Evolutionary conservation across 2,113 vertebrate species (phyloP).

Genomic region (Vidua chalybeata): DNA sequence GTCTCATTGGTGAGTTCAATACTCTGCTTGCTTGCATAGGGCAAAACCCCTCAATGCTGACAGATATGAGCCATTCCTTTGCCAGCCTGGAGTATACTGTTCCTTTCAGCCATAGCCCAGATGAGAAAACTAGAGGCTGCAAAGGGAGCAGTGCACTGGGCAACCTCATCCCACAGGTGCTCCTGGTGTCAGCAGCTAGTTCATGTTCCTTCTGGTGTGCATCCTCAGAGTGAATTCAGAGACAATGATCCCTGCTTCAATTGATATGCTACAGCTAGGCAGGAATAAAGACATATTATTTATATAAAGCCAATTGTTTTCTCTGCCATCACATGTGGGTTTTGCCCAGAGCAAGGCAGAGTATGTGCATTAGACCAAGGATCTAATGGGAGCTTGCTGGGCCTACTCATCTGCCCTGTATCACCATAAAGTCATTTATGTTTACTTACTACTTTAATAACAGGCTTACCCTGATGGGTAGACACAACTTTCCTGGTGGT

Average conservation of each 20-base stretch:
- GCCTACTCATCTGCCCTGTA: neutral
- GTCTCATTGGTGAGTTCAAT: no score
- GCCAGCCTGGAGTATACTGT: accelerated
- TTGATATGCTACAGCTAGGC: neutral
- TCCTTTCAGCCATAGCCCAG: neutral
- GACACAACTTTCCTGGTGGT: neutral
- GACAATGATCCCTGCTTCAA: neutral
- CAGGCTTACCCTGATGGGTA: accelerated
- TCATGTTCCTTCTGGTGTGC: accelerated
- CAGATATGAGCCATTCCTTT: neutral
- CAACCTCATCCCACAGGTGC: accelerated
- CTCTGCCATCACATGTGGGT: neutral
- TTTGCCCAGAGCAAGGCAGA: neutral
- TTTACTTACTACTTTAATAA: neutral
- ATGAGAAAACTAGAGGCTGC: neutral
- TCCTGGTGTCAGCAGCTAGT: neutral
- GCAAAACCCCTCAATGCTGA: accelerated
- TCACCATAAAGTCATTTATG: neutral
- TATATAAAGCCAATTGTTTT: neutral
- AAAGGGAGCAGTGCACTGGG: accelerated
- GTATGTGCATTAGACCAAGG: neutral
- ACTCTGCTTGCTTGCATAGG: neutral
- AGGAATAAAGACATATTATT: neutral
- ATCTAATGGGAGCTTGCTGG: accelerated
- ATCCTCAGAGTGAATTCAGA: neutral